phyloP scores from a whole-genome alignment of 2,797 vertebrate species.

The Diplodus puntazzo region DNA sequence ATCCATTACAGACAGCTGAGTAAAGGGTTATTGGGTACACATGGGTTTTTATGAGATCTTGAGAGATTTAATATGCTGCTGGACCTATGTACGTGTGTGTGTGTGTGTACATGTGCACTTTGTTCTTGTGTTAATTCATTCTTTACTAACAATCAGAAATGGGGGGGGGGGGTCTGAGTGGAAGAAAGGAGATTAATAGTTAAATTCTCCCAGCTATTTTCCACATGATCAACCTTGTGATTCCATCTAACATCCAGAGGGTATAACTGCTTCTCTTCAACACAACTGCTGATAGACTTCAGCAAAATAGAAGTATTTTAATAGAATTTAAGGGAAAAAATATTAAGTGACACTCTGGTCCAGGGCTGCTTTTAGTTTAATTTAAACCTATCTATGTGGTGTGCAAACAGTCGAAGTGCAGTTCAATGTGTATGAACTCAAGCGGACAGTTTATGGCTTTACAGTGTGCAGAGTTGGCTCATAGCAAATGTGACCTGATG shows the following conservation, averaged over 20 bases:
- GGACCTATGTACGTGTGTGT: constrained; percentile 12
- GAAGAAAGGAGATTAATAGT: constrained; percentile 36
- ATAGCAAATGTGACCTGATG: neutral
- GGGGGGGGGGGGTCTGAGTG: neutral
- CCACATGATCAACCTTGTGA: constrained; percentile 66
- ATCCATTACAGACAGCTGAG: constrained; percentile 42
- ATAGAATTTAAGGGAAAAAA: neutral
- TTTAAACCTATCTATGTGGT: neutral
- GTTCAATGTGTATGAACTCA: neutral
- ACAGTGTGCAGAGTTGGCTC: neutral
- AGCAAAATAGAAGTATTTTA: neutral
- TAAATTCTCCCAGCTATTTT: constrained; percentile 61
- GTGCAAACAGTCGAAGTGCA: neutral
- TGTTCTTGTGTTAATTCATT: too few relatives aligned
- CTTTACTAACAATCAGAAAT: neutral
- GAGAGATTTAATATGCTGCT: constrained; percentile 36
- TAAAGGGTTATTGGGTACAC: constrained; percentile 15
- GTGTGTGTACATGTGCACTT: neutral
- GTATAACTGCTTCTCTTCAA: neutral
- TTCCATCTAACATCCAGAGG: neutral
- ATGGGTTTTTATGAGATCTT: constrained; percentile 40
- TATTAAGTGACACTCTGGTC: neutral
- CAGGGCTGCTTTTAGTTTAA: neutral
- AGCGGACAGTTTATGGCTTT: neutral
- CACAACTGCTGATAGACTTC: neutral